Percentiles rank a stretch among this genome's conserved stretches.
Conservation (phyloP, 2,797 vertebrate genomes). For the Rhinophrynus dorsalis region DNA sequence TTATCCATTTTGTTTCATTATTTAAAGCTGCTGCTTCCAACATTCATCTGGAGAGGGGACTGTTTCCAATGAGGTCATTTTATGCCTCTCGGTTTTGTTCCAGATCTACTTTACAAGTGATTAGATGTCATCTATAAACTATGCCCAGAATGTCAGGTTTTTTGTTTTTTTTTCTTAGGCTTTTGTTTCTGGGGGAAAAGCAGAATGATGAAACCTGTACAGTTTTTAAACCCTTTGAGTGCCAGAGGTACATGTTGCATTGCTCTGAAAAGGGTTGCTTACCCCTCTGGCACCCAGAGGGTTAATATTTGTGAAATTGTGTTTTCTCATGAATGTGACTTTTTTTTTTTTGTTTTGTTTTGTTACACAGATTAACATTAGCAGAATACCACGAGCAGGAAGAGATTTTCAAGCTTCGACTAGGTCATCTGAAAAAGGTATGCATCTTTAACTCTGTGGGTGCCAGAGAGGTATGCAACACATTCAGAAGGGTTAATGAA, state of each 20-base stretch:
- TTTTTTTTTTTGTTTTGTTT: slow-evolving; percentile 21
- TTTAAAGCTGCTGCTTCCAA: not conserved
- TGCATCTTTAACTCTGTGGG: slow-evolving; percentile 51
- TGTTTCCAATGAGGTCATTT: slow-evolving; percentile 9
- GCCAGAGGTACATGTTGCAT: too few relatives aligned
- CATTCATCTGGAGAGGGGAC: not conserved
- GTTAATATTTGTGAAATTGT: not conserved
- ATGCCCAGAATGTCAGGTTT: slow-evolving; percentile 12
- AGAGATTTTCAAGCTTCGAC: slow-evolving; percentile 98
- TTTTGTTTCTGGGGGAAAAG: not conserved
- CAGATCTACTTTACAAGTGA: slow-evolving; percentile 8
- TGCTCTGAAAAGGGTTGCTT: too few relatives aligned
- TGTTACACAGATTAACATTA: slow-evolving; percentile 91
- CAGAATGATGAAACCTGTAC: not conserved
- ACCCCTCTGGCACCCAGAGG: too few relatives aligned
- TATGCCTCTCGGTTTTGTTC: slow-evolving; percentile 6
- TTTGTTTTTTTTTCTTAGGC: not conserved
- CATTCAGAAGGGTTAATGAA: too few relatives aligned
- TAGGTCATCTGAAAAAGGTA: slow-evolving; percentile 98
- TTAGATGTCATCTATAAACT: slow-evolving; percentile 9
- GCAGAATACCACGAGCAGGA: slow-evolving; percentile 98
- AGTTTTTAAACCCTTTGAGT: too few relatives aligned
- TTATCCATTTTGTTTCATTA: too few relatives aligned
- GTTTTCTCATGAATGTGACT: not conserved
- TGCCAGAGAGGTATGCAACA: too few relatives aligned